phyloP scores from a whole-genome alignment of 2,113 vertebrate species.

The Dromiciops gliroides region DNA sequence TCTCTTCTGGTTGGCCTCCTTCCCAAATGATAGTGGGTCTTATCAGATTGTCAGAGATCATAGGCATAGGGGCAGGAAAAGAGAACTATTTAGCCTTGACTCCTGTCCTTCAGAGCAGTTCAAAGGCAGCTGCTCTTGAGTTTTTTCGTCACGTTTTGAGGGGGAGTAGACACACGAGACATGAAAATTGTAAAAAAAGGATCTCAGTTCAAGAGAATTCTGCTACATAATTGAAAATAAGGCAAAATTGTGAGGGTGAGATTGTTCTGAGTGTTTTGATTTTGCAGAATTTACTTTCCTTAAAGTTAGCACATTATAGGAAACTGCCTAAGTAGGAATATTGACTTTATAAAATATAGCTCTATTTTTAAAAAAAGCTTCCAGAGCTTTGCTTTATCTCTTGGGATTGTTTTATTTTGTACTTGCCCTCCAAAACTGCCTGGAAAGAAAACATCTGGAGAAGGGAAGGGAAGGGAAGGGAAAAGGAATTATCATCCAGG shows the following conservation, averaged over 20 bases:
- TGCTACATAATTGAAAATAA: neutral
- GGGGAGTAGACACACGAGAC: neutral
- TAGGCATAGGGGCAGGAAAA: neutral
- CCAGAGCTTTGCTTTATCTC: constrained; percentile 46
- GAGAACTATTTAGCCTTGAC: neutral
- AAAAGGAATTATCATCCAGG: constrained; percentile 33
- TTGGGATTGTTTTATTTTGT: constrained; percentile 14
- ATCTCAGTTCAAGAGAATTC: neutral
- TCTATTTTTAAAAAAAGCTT: constrained; percentile 46
- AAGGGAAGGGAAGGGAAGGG: constrained; percentile 52
- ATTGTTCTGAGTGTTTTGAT: constrained; percentile 1
- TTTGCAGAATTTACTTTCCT: constrained; percentile 57
- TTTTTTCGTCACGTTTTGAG: neutral
- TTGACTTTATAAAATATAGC: constrained; percentile 42
- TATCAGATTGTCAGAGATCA: neutral
- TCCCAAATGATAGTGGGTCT: neutral
- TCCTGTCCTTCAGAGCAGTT: neutral
- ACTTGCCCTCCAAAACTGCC: neutral
- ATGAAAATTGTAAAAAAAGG: neutral
- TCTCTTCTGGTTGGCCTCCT: neutral
- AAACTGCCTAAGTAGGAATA: constrained; percentile 54
- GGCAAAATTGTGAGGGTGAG: neutral
- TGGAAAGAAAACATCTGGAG: neutral
- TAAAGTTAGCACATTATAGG: constrained; percentile 41
- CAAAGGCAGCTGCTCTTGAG: neutral